A percentile compares a stretch with the other conserved stretches of the same genome.
Conservation (phyloP, 2,888 invertebrate genomes). For the Thera obeliscata region DNA sequence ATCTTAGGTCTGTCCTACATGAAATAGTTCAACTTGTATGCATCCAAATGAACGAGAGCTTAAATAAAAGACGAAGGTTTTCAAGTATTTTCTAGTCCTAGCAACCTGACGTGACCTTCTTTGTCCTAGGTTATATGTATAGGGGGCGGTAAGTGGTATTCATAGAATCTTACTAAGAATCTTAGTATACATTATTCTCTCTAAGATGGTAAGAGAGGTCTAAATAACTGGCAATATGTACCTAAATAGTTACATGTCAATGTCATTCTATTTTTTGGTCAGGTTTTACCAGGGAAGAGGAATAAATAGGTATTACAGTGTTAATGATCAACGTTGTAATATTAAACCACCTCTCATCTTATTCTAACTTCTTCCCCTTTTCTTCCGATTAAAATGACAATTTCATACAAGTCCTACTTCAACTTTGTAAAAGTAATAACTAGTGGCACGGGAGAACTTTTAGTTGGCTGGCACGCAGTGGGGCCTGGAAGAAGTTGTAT, state of each 20-base stretch:
- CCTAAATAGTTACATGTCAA: too few relatives aligned
- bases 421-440: conserved; percentile 38
- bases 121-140: too few relatives aligned
- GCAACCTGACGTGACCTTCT: not conserved
- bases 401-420: conserved; percentile 16
- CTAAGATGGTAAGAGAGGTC: too few relatives aligned
- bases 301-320: too few relatives aligned
- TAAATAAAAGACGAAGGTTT: not conserved
- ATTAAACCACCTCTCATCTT: not conserved
- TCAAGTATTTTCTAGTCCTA: not conserved
- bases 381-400: conserved; percentile 24
- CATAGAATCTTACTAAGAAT: too few relatives aligned
- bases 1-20: conserved; percentile 8
- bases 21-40: not conserved
- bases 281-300: too few relatives aligned
- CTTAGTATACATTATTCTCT: too few relatives aligned
- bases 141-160: too few relatives aligned
- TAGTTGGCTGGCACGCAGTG: conserved; percentile 36
- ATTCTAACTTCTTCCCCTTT: conserved; percentile 13
- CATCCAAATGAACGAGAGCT: not conserved
- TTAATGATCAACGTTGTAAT: not conserved
- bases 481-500: not conserved
- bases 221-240: too few relatives aligned
- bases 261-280: too few relatives aligned
- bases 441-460: conserved; percentile 35